Base-by-base conservation (phyloP, 2,888 invertebrate species). In the Steromphala cineraria region DNA sequence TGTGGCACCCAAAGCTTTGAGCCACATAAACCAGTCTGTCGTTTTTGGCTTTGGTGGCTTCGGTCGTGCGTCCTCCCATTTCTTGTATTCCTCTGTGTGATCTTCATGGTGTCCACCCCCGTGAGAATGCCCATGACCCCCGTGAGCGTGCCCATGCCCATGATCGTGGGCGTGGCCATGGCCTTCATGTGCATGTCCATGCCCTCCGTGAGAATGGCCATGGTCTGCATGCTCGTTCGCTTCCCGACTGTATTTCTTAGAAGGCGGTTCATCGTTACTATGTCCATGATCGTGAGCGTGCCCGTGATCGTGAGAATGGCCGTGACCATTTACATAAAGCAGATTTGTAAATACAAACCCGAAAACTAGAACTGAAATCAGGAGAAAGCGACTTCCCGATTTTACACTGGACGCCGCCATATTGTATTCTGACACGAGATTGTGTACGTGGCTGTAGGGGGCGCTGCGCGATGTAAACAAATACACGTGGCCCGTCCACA, bases 1-100 rank as follows among this genome's bases (percentile, higher is more conserved):
- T 0, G 99, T 99, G 0, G 99, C 97, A 36, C 96, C 96, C 90
- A 98, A 95, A 0, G 98, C 98, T 93, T 96, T 95, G 36, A 96
- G 88, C 96, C 98, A 98, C 46, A 96, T 89, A 93, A 89, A 87
- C 56, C 92, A 83, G 93, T 89, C 88, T 94, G 92, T 79, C 89
- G 28, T 79, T 79, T 46, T 80, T 10, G 36, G 67, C 31, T 53
- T 24, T 55, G 83, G 67, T 88, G 86, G 19, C 53, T 84, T 52
- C 83, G 82, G 74, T 82, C 75, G 56, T 52, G 74, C 83, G 19
- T 84, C 79, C 21, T 77, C 74, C 31, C 71, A 71, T 17, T 75
- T 80, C 53, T 80, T 56, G 36, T 76, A 76, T 55, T 76, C 76
- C n/a, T 80, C 67, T 13, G 52, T 75, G 78, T 81, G 81, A 13